Conservation (phyloP, 2,888 invertebrate species). For the Bruchidius siliquastri region DNA sequence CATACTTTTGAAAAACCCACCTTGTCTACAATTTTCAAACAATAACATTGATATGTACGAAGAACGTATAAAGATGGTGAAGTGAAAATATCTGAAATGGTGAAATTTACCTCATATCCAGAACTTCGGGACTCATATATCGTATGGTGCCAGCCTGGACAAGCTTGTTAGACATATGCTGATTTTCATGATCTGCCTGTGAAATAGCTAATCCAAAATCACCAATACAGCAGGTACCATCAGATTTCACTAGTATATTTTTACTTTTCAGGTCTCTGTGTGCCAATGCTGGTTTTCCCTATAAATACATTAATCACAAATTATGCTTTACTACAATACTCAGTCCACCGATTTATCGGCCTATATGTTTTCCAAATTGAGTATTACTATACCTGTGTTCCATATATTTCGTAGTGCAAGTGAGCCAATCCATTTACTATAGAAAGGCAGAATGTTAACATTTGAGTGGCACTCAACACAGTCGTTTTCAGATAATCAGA, state of each 20-base stretch:
- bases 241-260: background rate
- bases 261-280: background rate
- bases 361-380: no score
- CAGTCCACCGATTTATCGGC: no score
- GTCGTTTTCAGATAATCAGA: background rate
- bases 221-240: background rate
- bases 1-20: no score
- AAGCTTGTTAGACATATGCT: background rate
- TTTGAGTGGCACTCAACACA: background rate
- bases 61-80: no score
- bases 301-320: no score
- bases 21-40: no score
- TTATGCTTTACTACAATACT: no score
- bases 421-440: background rate
- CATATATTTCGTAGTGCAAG: background rate
- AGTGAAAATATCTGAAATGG: no score
- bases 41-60: no score
- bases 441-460: background rate
- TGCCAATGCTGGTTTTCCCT: background rate
- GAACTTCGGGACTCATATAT: background rate
- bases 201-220: background rate
- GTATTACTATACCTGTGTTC: background rate
- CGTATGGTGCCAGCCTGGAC: background rate
- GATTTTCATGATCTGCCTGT: background rate
- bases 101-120: background rate